These are phyloP conservation scores for Fratercula arctica DNA, from an alignment of 2,797 vertebrate genomes.

Conservation along the genomic window DNA sequence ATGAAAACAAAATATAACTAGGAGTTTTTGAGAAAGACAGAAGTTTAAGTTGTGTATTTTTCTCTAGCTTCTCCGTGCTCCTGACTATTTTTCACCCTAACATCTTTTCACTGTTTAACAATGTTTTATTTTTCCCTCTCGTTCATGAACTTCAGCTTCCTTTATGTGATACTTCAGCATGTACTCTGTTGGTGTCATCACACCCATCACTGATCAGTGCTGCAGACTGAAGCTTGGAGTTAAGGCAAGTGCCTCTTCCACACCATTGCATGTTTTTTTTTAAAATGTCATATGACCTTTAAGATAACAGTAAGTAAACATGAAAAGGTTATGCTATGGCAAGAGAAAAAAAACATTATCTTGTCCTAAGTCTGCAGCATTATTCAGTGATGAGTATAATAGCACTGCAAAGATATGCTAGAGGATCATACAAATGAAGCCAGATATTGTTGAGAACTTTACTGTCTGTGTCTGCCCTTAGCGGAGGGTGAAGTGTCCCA, in stretches of 20 bases:
- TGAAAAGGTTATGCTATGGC: neutral
- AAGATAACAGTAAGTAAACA: conserved; percentile 8
- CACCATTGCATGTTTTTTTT: conserved; percentile 52
- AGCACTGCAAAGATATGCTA: neutral
- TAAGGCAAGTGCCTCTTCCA: conserved; percentile 70
- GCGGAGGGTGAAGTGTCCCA: neutral
- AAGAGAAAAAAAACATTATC: neutral
- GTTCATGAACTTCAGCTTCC: conserved; percentile 65
- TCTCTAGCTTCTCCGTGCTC: conserved; percentile 7
- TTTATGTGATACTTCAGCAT: conserved; percentile 70
- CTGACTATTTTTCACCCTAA: conserved; percentile 23
- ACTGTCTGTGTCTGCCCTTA: neutral
- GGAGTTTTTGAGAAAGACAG: neutral
- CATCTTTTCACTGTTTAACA: conserved; percentile 41
- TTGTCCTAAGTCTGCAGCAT: conserved; percentile 43
- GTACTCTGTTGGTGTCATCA: conserved; percentile 66
- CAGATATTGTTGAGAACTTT: neutral
- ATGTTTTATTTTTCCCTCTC: conserved; percentile 64
- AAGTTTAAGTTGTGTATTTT: neutral
- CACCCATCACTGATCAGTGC: conserved; percentile 66
- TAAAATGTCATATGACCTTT: conserved; percentile 7
- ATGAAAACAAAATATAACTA: neutral
- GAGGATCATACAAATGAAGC: neutral
- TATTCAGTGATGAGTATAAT: conserved; percentile 56
- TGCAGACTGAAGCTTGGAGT: conserved; percentile 69